phyloP scores from a whole-genome alignment of 2,888 invertebrate species.

The Melanotus villosus region DNA sequence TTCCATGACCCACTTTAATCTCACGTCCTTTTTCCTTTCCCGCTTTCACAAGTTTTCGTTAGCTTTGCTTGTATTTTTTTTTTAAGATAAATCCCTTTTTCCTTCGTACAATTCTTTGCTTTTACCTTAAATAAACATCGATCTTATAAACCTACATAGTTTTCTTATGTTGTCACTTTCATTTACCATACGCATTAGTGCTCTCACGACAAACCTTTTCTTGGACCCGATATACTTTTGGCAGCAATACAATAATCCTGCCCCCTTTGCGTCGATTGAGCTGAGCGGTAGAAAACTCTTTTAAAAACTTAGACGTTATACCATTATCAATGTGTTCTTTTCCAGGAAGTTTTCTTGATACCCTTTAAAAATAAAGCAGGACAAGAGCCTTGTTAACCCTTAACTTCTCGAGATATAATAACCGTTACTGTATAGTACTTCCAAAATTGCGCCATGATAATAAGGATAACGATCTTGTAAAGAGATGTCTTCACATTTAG shows the following conservation, averaged over 20 bases:
- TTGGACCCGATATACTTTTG: background rate
- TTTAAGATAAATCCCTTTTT: too few species aligned
- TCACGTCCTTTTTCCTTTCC: too few species aligned
- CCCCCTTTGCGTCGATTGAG: background rate
- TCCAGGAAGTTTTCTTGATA: background rate
- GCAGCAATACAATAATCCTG: slow-evolving; percentile 7
- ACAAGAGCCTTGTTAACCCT: slow-evolving; percentile 4
- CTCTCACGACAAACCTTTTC: too few species aligned
- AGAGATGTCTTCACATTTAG: background rate
- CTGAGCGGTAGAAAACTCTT: background rate
- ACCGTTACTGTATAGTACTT: slow-evolving; percentile 10
- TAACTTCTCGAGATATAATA: slow-evolving; percentile 12
- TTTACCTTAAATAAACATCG: too few species aligned
- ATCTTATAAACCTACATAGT: too few species aligned
- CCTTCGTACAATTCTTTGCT: too few species aligned
- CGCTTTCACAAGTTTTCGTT: too few species aligned
- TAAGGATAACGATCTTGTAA: slow-evolving; percentile 14
- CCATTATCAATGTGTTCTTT: slow-evolving; percentile 15
- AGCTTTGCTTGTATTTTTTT: too few species aligned
- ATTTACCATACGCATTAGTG: too few species aligned
- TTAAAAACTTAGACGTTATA: background rate
- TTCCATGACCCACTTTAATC: too few species aligned
- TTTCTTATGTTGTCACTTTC: background rate
- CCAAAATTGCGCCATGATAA: background rate
- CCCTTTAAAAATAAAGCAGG: background rate